Evolutionary conservation across 2,797 vertebrate genomes (phyloP), one percentile per base, ranked within the genome.

Genomic region (Protonibea diacanthus): DNA sequence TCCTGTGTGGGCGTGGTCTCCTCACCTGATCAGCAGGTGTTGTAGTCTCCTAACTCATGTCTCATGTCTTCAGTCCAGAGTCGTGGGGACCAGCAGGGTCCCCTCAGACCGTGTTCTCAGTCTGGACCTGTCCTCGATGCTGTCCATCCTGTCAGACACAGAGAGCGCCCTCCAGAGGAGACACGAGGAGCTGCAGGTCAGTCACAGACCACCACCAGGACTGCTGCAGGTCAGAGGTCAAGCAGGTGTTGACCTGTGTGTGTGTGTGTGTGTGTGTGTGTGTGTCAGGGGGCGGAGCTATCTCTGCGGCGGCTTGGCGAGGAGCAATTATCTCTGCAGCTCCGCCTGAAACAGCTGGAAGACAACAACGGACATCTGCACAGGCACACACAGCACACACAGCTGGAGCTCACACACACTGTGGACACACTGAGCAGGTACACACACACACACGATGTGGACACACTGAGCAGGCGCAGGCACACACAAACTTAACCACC

Each of bases 111-210:
- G 51, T 0, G 44, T 89, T 77, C 80, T 87, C 21, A 58, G 65
- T 44, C 57, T 64, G 68, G 88, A 92, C 18, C 75, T 94, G 73
- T 79, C 91, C 59, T 89, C 86, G 10, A 52, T 95, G 63, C 88
- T 95, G 65, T 88, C 84, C 0, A 79, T 95, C 29, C 90, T 96
- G 29, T 88, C 93, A 23, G 89, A 92, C 61, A 55, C 92, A 7
- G 94, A 96, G 88, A 93, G 86, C 5, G 70, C 80, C 82, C 84
- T 96, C 14, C 93, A 91, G 63, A 68, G 87, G 86, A 91, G 48
- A 76, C 86, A 93, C 0, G 81, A 93, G 78, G 88, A 95, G 66
- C 80, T 93, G 76, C 93, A 94, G 93, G 94, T 95, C 13, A 55
- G 84, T 60, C 4, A 2, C 25, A 57, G 2, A 14, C 1, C 29